Conservation (phyloP, 2,113 vertebrate genomes). For the Nibea albiflora region DNA sequence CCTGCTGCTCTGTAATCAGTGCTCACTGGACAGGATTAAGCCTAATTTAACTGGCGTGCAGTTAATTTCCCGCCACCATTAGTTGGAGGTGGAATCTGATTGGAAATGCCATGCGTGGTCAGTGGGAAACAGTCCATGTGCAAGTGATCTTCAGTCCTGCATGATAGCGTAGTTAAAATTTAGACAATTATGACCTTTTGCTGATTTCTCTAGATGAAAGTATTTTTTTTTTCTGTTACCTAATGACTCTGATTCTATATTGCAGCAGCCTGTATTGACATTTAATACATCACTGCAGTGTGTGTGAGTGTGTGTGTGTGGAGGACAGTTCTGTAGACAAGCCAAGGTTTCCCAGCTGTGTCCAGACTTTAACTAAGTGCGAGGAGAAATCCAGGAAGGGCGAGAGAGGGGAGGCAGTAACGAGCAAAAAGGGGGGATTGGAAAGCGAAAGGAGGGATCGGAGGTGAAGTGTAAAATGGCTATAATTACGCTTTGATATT, state of each 20-base stretch:
- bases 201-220: not conserved
- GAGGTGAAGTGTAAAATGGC: constrained; percentile 59
- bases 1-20: constrained; percentile 37
- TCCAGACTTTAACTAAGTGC: constrained; percentile 26
- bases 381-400: constrained; percentile 10
- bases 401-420: not conserved
- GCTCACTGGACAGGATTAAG: constrained; percentile 18
- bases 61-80: constrained; percentile 17
- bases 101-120: constrained; percentile 21
- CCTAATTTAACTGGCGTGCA: constrained; percentile 3
- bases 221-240: not conserved
- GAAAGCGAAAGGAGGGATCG: not conserved
- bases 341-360: constrained; percentile 41
- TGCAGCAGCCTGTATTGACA: constrained; percentile 9
- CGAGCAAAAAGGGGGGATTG: not conserved
- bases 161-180: not conserved
- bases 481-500: constrained; percentile 62
- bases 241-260: constrained; percentile 4
- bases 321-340: constrained; percentile 15
- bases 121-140: constrained; percentile 21
- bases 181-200: constrained; percentile 8
- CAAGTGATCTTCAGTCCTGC: not conserved
- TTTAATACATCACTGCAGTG: not conserved
- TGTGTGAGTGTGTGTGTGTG: not conserved
- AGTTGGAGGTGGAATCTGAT: constrained; percentile 15